Percentiles rank a stretch among this genome's conserved stretches.
Conservation (phyloP, 2,888 invertebrate genomes). For the Microctonus aethiopoides region DNA sequence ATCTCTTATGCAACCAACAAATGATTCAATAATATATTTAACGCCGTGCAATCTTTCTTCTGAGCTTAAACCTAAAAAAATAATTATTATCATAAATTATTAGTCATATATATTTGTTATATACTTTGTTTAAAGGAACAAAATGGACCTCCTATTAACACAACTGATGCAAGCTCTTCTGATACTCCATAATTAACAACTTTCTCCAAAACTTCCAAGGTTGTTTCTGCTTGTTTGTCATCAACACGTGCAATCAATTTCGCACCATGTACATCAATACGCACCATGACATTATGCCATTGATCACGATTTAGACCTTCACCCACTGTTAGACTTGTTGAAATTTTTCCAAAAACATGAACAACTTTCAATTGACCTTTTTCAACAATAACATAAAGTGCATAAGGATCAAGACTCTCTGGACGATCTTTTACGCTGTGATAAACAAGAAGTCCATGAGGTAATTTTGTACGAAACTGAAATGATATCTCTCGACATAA, state of each 20-base stretch:
- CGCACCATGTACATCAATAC: conserved; percentile 88
- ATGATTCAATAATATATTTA: conserved; percentile 92
- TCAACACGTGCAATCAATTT: conserved; percentile 89
- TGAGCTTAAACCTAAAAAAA: conserved; percentile 74
- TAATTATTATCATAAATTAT: neutral
- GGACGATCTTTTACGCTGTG: conserved; percentile 89
- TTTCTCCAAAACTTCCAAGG: conserved; percentile 83
- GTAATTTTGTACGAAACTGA: conserved; percentile 86
- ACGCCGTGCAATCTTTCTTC: conserved; percentile 90
- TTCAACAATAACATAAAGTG: conserved; percentile 90
- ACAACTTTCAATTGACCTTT: conserved; percentile 93
- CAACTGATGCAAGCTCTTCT: conserved; percentile 87
- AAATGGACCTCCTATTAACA: conserved; percentile 91
- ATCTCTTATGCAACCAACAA: conserved; percentile 91
- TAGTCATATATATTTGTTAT: neutral
- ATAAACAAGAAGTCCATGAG: conserved; percentile 88
- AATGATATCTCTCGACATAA: conserved; percentile 89
- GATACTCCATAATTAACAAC: conserved; percentile 89
- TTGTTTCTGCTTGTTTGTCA: conserved; percentile 82
- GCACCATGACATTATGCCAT: conserved; percentile 89
- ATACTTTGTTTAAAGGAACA: too few relatives aligned
- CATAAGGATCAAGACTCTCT: conserved; percentile 86
- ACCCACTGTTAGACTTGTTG: conserved; percentile 86
- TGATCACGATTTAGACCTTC: conserved; percentile 88
- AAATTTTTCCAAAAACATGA: conserved; percentile 89